These are phyloP conservation scores for Nixonia krombeini DNA, from an alignment of 1,140 invertebrate species.

Conservation along the genomic window DNA sequence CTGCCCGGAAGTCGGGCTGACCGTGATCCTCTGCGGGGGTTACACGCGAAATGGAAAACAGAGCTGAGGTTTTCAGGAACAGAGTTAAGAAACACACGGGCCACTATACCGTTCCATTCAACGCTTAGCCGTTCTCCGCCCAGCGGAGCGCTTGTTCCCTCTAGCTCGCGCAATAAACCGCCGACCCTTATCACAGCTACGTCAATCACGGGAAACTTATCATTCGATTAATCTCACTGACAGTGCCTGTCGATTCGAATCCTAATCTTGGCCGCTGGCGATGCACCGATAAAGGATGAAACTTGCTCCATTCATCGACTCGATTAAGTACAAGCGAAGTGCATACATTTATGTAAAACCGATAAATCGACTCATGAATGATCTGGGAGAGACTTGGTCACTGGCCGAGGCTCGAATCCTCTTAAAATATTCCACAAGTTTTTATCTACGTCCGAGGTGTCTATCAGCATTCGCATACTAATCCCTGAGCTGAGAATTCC, in stretches of 20 bases:
- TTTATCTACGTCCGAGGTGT: too few species aligned
- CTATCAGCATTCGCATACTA: too few species aligned
- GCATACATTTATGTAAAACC: too few species aligned
- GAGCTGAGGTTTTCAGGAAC: constrained; percentile 4
- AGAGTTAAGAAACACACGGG: background rate
- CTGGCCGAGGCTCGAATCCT: too few species aligned
- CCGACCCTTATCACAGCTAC: constrained; percentile 29
- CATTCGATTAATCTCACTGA: constrained; percentile 39
- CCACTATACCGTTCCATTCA: background rate
- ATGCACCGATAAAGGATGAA: constrained; percentile 26
- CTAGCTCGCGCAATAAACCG: constrained; percentile 5
- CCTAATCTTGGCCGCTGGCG: constrained; percentile 3
- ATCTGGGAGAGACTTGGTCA: too few species aligned
- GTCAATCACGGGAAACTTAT: constrained; percentile 43
- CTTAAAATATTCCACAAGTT: too few species aligned
- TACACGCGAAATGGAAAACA: constrained; percentile 13
- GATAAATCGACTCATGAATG: too few species aligned
- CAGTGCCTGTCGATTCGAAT: constrained; percentile 41
- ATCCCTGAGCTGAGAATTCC: too few species aligned
- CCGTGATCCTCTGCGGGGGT: constrained; percentile 38
- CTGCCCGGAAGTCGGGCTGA: constrained; percentile 53
- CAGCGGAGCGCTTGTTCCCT: constrained; percentile 2
- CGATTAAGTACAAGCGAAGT: constrained; percentile 16
- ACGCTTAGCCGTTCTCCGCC: background rate
- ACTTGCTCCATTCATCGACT: constrained; percentile 14